phyloP scores from a whole-genome alignment of 2,113 vertebrate genomes.

The Thalassoma bifasciatum region DNA sequence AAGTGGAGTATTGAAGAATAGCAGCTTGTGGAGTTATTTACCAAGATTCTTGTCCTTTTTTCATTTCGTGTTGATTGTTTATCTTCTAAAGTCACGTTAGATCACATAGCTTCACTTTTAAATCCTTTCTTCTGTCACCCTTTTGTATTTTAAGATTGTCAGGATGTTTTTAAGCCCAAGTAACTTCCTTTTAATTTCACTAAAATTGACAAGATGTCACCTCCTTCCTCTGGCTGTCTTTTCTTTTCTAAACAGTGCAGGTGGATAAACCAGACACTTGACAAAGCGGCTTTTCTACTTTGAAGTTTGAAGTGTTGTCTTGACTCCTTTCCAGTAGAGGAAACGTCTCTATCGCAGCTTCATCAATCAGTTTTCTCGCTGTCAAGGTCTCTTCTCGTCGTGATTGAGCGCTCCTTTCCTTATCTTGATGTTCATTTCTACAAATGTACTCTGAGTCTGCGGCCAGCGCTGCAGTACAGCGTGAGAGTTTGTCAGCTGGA shows the following conservation, averaged over 20 bases:
- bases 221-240: neutral
- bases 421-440: conserved; percentile 31
- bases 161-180: too few species aligned
- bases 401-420: conserved; percentile 4
- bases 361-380: conserved; percentile 10
- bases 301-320: neutral
- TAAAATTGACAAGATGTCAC: neutral
- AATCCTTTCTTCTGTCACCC: too few species aligned
- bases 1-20: too few species aligned
- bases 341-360: conserved; percentile 13
- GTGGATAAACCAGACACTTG: neutral
- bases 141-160: too few species aligned
- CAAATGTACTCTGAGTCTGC: conserved; percentile 15
- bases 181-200: too few species aligned
- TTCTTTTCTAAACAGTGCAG: neutral
- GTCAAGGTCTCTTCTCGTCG: too few species aligned
- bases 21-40: too few species aligned
- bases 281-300: neutral
- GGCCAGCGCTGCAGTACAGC: neutral
- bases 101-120: too few species aligned
- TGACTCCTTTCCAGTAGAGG: conserved; percentile 6
- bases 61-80: too few species aligned
- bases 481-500: conserved; percentile 27
- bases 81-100: too few species aligned
- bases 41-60: too few species aligned